Evolutionary conservation across 2,113 vertebrate genomes (phyloP), one percentile per base, ranked within the genome.

Genomic region (Platichthys flesus): DNA sequence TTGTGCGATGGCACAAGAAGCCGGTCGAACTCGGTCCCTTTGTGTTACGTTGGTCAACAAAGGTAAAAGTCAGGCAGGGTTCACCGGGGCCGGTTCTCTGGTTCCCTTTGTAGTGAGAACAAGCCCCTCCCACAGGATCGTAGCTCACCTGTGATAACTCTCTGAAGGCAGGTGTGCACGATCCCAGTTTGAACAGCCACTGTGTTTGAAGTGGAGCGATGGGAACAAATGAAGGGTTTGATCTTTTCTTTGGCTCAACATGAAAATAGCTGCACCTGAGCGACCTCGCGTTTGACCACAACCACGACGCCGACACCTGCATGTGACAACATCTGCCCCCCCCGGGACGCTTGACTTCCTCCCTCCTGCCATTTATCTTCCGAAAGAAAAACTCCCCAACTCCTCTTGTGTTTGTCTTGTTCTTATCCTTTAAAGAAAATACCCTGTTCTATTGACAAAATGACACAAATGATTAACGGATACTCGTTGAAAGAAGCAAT

Each of bases 81-180:
- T 88, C 81, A 87, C 0, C 0, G 12, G 78, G 79, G 63, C 83
- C 65, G 76, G 55, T 14, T 0, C 61, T 79, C 69, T 6, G 69
- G 14, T 66, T 68, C 47, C 57, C 70, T 88, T 85, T 89, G 83
- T 87, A 55, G 52, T 35, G 28, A 65, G 73, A 82, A 89, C 72
- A 78, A 82, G 82, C 62, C 54, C 45, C 14, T 79, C 72, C 72
- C 67, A 54, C 52, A 61, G 83, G 73, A 65, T 45, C 67, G 69
- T 28, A 12, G 67, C 83, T 82, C 77, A 78, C 81, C 85, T 93
- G 82, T 86, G 84, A 88, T 72, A 71, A 58, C 31, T 60, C 62
- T 79, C 67, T 63, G 6, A 56, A 75, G 81, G 88, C 89, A 91
- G 91, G 89, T 93, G 90, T 82, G 78, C 79, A 78, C 85, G 40